phyloP scores from a whole-genome alignment of 1,140 invertebrate genomes.

The Maconellicoccus hirsutus region DNA sequence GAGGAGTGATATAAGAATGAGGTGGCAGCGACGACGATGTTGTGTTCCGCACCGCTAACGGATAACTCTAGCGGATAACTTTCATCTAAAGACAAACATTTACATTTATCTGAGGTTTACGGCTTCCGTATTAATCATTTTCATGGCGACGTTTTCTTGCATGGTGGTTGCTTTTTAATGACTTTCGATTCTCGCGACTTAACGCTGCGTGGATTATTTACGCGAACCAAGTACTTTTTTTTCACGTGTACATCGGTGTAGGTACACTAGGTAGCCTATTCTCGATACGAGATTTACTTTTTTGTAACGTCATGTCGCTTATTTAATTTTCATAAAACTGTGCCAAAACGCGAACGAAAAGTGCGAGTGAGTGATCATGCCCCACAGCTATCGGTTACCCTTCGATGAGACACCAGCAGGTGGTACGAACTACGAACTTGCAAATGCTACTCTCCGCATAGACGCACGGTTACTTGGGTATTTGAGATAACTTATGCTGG shows the following conservation, averaged over 20 bases:
- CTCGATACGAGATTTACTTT: too few species aligned
- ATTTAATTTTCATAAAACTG: too few species aligned
- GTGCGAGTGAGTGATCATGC: neutral
- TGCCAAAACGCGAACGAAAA: neutral
- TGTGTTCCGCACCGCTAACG: neutral
- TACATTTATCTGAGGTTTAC: neutral
- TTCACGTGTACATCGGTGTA: too few species aligned
- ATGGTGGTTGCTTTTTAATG: constrained; percentile 14
- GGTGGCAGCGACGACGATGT: neutral
- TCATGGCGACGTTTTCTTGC: constrained; percentile 17
- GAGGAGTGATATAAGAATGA: constrained; percentile 13
- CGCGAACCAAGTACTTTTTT: too few species aligned
- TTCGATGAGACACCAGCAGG: neutral
- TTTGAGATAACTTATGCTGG: too few species aligned
- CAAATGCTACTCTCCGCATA: too few species aligned
- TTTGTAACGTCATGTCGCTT: too few species aligned
- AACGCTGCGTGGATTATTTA: too few species aligned
- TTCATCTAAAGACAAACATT: constrained; percentile 19
- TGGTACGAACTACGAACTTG: neutral
- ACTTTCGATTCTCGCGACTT: neutral
- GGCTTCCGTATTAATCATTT: constrained; percentile 21
- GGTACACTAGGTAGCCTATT: too few species aligned
- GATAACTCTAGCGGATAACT: neutral
- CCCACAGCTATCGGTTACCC: neutral
- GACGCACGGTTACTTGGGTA: too few species aligned